Conservation (phyloP, 2,797 vertebrate species). For the Etheostoma perlongum region DNA sequence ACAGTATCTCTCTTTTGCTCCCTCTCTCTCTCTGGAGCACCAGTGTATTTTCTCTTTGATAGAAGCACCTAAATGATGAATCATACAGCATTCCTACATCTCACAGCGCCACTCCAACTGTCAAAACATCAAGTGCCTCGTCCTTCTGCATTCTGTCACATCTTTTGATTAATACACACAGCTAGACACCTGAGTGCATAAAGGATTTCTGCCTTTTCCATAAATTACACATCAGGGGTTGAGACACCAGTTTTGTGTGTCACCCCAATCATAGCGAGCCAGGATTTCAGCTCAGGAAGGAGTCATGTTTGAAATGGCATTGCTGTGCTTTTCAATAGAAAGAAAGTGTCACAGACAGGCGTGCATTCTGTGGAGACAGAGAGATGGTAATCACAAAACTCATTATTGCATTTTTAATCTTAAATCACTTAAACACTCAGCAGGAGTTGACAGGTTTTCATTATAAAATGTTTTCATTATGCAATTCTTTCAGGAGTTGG, state of each 20-base stretch:
- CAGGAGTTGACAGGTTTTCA: constrained; percentile 38
- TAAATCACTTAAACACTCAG: constrained; percentile 25
- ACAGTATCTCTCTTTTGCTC: constrained; percentile 10
- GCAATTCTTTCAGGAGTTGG: constrained; percentile 36
- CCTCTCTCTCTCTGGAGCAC: constrained; percentile 21
- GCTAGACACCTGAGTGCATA: constrained; percentile 63
- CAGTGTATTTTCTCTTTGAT: constrained; percentile 60
- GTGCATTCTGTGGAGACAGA: constrained; percentile 28
- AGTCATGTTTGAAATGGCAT: constrained; percentile 54
- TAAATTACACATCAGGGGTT: constrained; percentile 71
- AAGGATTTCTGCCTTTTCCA: constrained; percentile 61
- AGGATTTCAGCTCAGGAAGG: constrained; percentile 42
- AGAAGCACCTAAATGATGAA: constrained; percentile 67
- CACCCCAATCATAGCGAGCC: constrained; percentile 48
- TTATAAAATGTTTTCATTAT: constrained; percentile 38
- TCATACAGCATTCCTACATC: constrained; percentile 52
- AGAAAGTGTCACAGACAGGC: constrained; percentile 35
- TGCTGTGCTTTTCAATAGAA: constrained; percentile 41
- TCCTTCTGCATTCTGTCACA: constrained; percentile 61
- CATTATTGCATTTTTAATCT: constrained; percentile 53
- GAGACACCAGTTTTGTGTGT: constrained; percentile 53
- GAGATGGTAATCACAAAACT: constrained; percentile 45
- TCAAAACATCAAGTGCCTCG: constrained; percentile 68
- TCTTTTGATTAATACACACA: constrained; percentile 77
- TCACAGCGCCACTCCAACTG: constrained; percentile 61